phyloP scores from a whole-genome alignment of 35 echinoderm and acorn worm genomes.

The Strongylocentrotus purpuratus region DNA sequence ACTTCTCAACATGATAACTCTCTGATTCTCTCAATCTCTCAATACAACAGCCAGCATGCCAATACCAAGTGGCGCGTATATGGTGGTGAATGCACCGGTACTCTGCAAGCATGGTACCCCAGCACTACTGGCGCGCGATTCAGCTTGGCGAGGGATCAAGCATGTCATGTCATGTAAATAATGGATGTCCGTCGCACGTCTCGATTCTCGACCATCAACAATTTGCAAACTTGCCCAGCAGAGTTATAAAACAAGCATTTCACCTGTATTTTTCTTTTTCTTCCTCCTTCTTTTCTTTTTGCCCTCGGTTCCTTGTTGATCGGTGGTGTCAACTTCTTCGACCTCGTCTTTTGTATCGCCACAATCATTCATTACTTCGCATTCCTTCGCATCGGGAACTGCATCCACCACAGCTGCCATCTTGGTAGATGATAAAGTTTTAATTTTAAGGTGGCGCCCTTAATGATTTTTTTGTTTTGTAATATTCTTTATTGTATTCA shows the following conservation, averaged over 20 bases:
- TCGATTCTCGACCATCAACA: neutral
- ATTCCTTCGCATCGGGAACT: neutral
- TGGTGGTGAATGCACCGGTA: too few species aligned
- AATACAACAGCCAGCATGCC: too few species aligned
- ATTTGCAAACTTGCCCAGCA: neutral
- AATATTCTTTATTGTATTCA: too few species aligned
- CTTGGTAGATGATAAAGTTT: neutral
- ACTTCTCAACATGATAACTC: too few species aligned
- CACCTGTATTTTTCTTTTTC: conserved; percentile 80
- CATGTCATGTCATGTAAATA: neutral
- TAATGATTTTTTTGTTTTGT: neutral
- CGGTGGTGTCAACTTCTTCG: conserved; percentile 55
- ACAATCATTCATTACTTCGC: conserved; percentile 48
- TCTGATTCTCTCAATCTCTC: too few species aligned
- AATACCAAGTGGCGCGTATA: too few species aligned
- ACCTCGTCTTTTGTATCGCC: conserved; percentile 49
- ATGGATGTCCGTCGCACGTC: neutral
- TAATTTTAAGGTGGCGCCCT: neutral
- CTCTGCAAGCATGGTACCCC: too few species aligned
- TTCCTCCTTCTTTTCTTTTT: conserved; percentile 62
- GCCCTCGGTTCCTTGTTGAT: conserved; percentile 40
- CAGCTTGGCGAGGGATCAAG: neutral
- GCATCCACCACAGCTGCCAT: conserved; percentile 61
- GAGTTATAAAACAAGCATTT: neutral
- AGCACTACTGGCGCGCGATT: too few species aligned